Evolutionary conservation across 2,888 invertebrate species (phyloP), one percentile per base, ranked within the genome.

Genomic region (Phyllotreta striolata): DNA sequence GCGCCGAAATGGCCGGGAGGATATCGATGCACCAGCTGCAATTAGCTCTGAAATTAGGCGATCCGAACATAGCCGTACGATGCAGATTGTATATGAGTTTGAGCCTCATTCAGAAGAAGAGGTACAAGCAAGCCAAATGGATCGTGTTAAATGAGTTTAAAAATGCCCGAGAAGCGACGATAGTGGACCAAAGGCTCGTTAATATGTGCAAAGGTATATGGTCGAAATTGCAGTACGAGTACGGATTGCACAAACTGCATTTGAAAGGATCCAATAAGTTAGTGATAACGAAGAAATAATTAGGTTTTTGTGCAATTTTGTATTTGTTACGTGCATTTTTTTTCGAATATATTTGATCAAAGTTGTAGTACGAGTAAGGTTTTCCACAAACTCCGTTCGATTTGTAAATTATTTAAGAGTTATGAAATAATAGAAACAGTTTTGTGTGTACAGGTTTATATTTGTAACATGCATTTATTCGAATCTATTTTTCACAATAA

Each of bases 181-280:
- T 81, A 34, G 64, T 84, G 2, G 94, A 95, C 77, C 82, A 80
- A 55, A 84, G 90, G 54, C 83, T 95, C 52, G 82, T 89, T 52
- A 87, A 88, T 68, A 95, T 95, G 94, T 94, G 95, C 77, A 85
- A 87, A 68, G 95, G 95, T 44, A 90, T 95, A 63, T 95, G 95
- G 94, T 86, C 90, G 0, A 93, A 93, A 75, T 81, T 94, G 37
- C 88, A 87, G 72, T 91, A 91, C 71, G 83, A 83, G 71, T 77
- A 81, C 54, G 4, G 24, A 3, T 24, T 24, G 24, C 24, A 24
- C 24, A 24, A 24, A 24, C 4, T 4, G 24, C 4, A 24, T 24
- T 24, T 24, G 24, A 24, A 24, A 3, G 4, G 2, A 24, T 24
- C 24, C 1, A 24, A 24, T 24, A 3, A 24, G 4, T 24, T 24